phyloP scores from a whole-genome alignment of 2,888 invertebrate genomes.

The Horisme vitalbata region DNA sequence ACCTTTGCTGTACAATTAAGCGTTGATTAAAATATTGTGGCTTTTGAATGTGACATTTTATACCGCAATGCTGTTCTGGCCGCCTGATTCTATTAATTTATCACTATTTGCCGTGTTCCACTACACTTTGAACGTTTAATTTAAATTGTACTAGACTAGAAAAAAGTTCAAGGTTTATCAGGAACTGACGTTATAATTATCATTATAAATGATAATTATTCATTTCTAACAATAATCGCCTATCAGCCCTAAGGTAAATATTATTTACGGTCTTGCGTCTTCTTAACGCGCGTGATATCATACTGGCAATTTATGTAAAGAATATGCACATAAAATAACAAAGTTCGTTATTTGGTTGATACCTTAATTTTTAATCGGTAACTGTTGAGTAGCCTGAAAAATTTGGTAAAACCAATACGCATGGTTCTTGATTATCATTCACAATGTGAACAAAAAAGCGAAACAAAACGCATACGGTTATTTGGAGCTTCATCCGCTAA shows the following conservation, averaged over 20 bases:
- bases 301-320: no score
- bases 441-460: conserved; percentile 30
- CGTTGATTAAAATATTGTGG: background rate
- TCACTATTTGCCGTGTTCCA: conserved; percentile 28
- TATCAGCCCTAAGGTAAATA: no score
- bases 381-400: no score
- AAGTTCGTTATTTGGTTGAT: no score
- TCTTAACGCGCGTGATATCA: no score
- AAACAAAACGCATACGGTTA: conserved; percentile 42
- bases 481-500: conserved; percentile 42
- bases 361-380: no score
- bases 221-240: no score
- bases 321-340: no score
- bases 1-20: background rate
- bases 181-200: background rate
- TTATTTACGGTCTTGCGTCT: no score
- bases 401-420: no score
- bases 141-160: conserved; percentile 7
- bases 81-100: conserved; percentile 30
- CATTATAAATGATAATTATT: no score
- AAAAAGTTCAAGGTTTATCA: conserved; percentile 13
- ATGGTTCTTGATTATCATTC: conserved; percentile 7
- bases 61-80: conserved; percentile 42
- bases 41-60: conserved; percentile 40
- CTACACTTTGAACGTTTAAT: conserved; percentile 15